Percentiles rank a stretch among this genome's conserved stretches.
phyloP scores from a whole-genome alignment of 2,113 vertebrate species.

The Rhabdornis inornatus region DNA sequence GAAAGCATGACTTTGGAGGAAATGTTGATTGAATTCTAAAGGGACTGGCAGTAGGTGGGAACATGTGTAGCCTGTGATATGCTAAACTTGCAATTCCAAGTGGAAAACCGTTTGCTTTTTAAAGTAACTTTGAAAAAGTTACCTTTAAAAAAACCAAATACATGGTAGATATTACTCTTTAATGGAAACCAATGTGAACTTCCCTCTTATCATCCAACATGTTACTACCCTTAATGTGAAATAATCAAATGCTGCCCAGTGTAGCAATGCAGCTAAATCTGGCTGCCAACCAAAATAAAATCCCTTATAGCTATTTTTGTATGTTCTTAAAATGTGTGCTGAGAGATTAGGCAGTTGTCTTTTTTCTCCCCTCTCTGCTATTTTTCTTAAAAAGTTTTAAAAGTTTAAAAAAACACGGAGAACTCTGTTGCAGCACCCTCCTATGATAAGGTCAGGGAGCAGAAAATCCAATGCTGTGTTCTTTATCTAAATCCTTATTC shows the following conservation, averaged over 20 bases:
- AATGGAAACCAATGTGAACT: conserved; percentile 26
- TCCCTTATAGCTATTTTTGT: conserved; percentile 30
- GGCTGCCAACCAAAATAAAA: conserved; percentile 47
- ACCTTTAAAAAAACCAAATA: conserved; percentile 27
- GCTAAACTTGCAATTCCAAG: not conserved
- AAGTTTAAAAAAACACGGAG: not conserved
- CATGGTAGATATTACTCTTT: not conserved
- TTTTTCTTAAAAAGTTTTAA: not conserved
- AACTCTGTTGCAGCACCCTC: not conserved
- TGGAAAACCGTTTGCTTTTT: conserved; percentile 6
- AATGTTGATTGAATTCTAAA: conserved; percentile 35
- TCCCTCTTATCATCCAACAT: not conserved
- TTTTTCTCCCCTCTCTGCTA: not conserved
- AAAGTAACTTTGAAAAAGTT: conserved; percentile 31
- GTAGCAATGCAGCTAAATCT: conserved; percentile 15
- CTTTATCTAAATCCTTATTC: conserved; percentile 5
- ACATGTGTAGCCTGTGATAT: not conserved
- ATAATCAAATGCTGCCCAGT: conserved; percentile 22
- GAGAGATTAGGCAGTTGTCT: conserved; percentile 29
- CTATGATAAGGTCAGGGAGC: not conserved
- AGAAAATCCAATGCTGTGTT: not conserved
- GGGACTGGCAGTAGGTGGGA: not conserved
- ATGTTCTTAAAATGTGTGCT: conserved; percentile 39
- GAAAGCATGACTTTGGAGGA: conserved; percentile 7
- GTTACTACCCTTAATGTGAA: conserved; percentile 37